Conservation (phyloP, 2,113 vertebrate species). For the Anarrhichthys ocellatus region DNA sequence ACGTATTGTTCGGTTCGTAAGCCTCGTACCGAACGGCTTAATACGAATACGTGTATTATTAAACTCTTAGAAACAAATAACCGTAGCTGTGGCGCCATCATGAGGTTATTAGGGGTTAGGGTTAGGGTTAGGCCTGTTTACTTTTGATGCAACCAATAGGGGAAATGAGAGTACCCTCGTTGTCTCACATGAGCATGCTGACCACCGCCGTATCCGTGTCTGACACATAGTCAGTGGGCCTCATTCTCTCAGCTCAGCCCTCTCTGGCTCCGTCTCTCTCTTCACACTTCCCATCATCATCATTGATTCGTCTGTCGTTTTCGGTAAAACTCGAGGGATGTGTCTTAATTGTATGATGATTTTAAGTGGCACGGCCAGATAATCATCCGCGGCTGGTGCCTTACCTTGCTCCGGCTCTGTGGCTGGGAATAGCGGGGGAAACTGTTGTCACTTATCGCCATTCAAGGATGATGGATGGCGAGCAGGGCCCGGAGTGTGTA, state of each 20-base stretch:
- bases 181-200: not conserved
- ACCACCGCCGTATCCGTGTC: conserved; percentile 17
- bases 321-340: conserved; percentile 49
- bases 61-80: no score
- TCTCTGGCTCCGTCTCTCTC: conserved; percentile 33
- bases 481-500: conserved; percentile 47
- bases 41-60: no score
- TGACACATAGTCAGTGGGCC: conserved; percentile 43
- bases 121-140: not conserved
- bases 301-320: conserved; percentile 65
- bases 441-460: conserved; percentile 75
- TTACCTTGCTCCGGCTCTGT: conserved; percentile 36
- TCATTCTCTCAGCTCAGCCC: conserved; percentile 24
- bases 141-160: not conserved
- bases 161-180: not conserved
- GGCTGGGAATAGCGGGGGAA: conserved; percentile 63
- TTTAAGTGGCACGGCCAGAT: conserved; percentile 69
- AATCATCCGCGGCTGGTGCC: conserved; percentile 53
- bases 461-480: conserved; percentile 74
- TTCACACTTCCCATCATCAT: conserved; percentile 48
- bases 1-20: no score
- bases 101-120: no score
- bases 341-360: conserved; percentile 75
- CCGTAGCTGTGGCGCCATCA: no score
- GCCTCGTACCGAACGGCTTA: no score